Base-by-base conservation (phyloP, 2,797 vertebrate species). In the Microcaecilia unicolor region DNA sequence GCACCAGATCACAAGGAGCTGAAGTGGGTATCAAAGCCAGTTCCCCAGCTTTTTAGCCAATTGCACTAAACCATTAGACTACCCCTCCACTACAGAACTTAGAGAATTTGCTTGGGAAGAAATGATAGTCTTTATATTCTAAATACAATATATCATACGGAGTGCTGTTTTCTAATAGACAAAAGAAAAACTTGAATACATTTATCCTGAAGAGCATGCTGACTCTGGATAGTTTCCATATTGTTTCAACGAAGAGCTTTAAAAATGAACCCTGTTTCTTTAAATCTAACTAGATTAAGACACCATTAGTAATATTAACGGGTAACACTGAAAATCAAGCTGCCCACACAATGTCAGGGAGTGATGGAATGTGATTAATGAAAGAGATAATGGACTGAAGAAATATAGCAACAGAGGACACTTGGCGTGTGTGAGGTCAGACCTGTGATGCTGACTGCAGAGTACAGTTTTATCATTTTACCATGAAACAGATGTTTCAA, bases 281-380 rank as follows among this genome's bases (percentile, higher is more conserved):
- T 3, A 1, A 26, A 16, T 16, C 14, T 9, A 23, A 10, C 3
- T 9, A 9, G 16, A 37, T 37, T 29, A 48, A 47, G 34, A 29
- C 6, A 5, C 14, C 33, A 22, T 41, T 26, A 33, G 31, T 35
- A 12, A 42, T 23, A 28, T 39, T 28, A 55, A 56, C 54, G 27
- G 13, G 6, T 38, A 42, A 51, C 3, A 6, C 2, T 17, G 2
- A 47, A 35, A 44, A 34, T 34, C 3, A 47, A 30, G 17, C 4
- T 0, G 0, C 8, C 37, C 25, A 12, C 9, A 25, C 18, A 24
- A 22, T 5, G 1, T 22, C 18, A 25, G 15, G 22, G 14, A 22
- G 7, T 18, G 30, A 14, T 49, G 38, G 15, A 9, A 15, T 29
- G 47, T 44, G 62, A 43, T 37, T 51, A 18, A 27, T 29, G 33